Percentiles rank a stretch among this genome's conserved stretches.
Evolutionary conservation across 2,113 vertebrate species (phyloP).

Genomic region (Tympanuchus pallidicinctus): DNA sequence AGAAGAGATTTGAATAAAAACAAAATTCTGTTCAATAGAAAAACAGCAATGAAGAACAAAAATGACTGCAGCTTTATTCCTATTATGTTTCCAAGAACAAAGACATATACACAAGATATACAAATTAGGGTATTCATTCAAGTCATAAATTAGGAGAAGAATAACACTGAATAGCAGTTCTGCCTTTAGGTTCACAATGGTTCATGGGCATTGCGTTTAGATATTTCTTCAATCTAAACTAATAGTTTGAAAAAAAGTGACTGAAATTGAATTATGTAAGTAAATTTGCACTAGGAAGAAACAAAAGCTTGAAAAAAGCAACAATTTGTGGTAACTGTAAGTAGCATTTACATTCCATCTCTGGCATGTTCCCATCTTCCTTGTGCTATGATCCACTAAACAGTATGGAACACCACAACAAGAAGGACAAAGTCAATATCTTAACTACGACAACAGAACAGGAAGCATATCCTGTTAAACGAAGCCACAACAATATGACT

Average conservation of each 20-base stretch:
- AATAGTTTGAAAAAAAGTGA: neutral
- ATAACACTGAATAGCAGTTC: neutral
- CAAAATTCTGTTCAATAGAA: neutral
- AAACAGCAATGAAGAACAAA: neutral
- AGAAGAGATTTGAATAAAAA: neutral
- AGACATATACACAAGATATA: neutral
- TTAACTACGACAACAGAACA: neutral
- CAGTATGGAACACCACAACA: neutral
- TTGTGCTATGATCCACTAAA: neutral
- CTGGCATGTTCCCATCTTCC: neutral
- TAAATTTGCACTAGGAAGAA: neutral
- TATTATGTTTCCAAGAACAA: neutral
- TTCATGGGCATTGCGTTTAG: neutral
- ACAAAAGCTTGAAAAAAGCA: neutral
- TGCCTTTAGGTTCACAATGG: neutral
- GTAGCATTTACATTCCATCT: neutral
- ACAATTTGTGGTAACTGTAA: neutral
- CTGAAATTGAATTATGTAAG: neutral
- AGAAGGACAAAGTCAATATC: neutral
- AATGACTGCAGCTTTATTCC: neutral
- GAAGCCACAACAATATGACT: neutral
- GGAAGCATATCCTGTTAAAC: neutral
- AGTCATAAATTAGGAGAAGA: neutral
- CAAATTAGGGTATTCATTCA: neutral
- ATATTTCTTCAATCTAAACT: neutral